Evolutionary conservation across 2,797 vertebrate species (phyloP), one percentile per base, ranked within the genome.

Genomic region (Melanotaenia pygmaea): DNA sequence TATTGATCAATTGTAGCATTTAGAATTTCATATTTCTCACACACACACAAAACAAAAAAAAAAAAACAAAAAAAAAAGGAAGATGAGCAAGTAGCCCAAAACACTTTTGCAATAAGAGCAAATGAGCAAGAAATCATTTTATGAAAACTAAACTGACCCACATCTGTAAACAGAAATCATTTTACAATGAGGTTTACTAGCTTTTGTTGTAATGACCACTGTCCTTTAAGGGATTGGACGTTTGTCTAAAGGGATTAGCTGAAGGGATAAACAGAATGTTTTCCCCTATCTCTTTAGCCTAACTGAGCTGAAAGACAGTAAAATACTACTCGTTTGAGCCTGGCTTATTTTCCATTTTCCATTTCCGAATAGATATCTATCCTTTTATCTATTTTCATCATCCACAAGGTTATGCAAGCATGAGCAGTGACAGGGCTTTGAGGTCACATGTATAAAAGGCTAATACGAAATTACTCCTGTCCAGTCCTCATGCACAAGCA

Each of bases 191-290:
- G 7, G 67, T 71, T 8, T 73, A 70, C 74, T 82, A 76, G 77
- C 80, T 70, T 50, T 69, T 69, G 71, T 74, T 81, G 74, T 81
- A 80, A 67, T 79, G 72, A 82, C 85, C 75, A 34, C 69, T 73
- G 68, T 80, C 86, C 85, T 89, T 81, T 86, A 76, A 85, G 84
- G 84, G 86, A 91, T 86, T 88, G 87, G 85, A 88, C 70, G 8
- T 87, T 83, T 84, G 84, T 87, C 84, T 87, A 84, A 90, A 83
- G 85, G 90, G 90, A 92, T 92, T 89, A 93, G 84, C 84, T 81
- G 66, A 71, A 79, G 81, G 87, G 85, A 91, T 91, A 79, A 92
- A 83, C 85, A 74, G 74, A 85, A 85, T 82, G 77, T 81, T 90
- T 88, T 73, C 54, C 78, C 70, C 18, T 86, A 90, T 87, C 82